A percentile compares a stretch with the other conserved stretches of the same genome.
phyloP scores from a whole-genome alignment of 2,797 vertebrate species.

The Premnoplex brunnescens region DNA sequence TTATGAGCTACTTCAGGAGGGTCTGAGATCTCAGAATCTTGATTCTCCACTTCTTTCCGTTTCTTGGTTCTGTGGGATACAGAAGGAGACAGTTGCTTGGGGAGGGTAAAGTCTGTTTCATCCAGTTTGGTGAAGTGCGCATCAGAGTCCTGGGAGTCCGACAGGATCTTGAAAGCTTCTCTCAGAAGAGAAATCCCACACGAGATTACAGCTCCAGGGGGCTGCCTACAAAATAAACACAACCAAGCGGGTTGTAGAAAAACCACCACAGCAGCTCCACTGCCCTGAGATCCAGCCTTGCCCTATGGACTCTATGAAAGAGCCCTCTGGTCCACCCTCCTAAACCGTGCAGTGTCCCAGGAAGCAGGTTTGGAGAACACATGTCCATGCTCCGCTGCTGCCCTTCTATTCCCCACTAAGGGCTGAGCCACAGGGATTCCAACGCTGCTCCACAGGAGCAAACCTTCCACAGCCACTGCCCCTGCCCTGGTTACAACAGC shows the following conservation, averaged over 20 bases:
- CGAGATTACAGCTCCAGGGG: slow-evolving; percentile 25
- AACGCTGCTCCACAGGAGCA: accelerated
- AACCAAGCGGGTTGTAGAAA: background rate
- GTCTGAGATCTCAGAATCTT: slow-evolving; percentile 29
- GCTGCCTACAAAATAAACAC: slow-evolving; percentile 67
- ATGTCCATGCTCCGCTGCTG: accelerated
- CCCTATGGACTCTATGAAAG: accelerated
- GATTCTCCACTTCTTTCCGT: slow-evolving; percentile 42
- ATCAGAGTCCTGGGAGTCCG: slow-evolving; percentile 56
- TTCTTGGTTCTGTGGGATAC: slow-evolving; percentile 73
- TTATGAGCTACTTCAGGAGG: slow-evolving; percentile 2
- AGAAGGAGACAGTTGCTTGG: slow-evolving; percentile 64
- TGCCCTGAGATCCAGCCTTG: background rate
- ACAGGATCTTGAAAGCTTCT: slow-evolving; percentile 78
- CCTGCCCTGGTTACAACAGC: background rate
- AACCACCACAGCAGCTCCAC: background rate
- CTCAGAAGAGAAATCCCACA: slow-evolving; percentile 73
- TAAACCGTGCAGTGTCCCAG: accelerated
- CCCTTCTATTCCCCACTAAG: background rate
- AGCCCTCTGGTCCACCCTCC: accelerated
- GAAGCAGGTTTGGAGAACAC: background rate
- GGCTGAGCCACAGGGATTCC: accelerated
- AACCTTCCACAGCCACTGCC: background rate
- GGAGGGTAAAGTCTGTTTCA: slow-evolving; percentile 73
- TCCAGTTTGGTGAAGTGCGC: slow-evolving; percentile 71